Percentiles rank a stretch among this genome's conserved stretches.
Conservation (phyloP, 1,140 invertebrate species). For the Drosophila bipectinata region DNA sequence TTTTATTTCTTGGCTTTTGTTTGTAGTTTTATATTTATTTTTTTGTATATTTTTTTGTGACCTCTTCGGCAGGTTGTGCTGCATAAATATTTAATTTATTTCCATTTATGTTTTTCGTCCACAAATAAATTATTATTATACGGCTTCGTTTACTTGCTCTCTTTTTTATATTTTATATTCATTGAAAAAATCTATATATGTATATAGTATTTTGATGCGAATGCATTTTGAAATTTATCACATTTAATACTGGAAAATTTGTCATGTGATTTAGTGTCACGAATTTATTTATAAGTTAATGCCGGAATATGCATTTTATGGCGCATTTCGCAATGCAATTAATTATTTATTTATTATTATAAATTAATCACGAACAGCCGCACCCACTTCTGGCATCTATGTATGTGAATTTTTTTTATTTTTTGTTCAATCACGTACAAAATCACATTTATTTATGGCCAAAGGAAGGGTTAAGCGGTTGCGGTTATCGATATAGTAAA, state of each 20-base stretch:
- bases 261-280: conserved; percentile 59
- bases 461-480: conserved; percentile 25
- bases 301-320: conserved; percentile 51
- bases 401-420: neutral
- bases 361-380: conserved; percentile 39
- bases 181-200: conserved; percentile 3
- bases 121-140: conserved; percentile 39
- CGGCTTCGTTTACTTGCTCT: conserved; percentile 12
- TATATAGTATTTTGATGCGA: conserved; percentile 20
- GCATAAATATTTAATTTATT: conserved; percentile 53
- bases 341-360: conserved; percentile 48
- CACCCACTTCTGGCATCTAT: neutral
- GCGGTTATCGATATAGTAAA: conserved; percentile 11
- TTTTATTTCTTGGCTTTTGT: conserved; percentile 40
- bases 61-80: conserved; percentile 28
- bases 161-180: conserved; percentile 10
- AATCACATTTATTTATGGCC: conserved; percentile 11
- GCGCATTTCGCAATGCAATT: conserved; percentile 53
- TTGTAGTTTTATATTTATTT: conserved; percentile 3
- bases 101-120: conserved; percentile 27
- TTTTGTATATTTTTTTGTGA: neutral
- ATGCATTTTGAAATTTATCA: conserved; percentile 46
- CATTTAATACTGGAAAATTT: conserved; percentile 49
- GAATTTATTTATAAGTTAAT: conserved; percentile 57
- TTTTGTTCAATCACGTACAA: conserved; percentile 30